These are phyloP conservation scores for Sacculina carcini DNA, from an alignment of 2,888 invertebrate species.

Conservation along the genomic window DNA sequence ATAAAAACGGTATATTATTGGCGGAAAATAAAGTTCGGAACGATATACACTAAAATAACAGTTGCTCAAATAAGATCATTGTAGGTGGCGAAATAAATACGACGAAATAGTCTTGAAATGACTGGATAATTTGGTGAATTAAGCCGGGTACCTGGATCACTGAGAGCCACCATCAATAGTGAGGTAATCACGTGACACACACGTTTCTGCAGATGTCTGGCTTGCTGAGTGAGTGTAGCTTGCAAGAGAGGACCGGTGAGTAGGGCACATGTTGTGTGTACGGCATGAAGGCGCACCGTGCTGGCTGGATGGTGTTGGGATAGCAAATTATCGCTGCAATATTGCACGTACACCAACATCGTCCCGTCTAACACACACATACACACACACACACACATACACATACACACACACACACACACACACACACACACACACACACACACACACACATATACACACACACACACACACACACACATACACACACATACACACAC, in stretches of 20 bases:
- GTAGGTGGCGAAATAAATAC: no score
- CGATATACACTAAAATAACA: no score
- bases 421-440: not conserved
- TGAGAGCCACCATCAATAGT: constrained; percentile 71
- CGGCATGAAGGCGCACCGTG: constrained; percentile 78
- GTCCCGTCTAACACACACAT: constrained; percentile 74
- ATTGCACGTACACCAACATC: constrained; percentile 63
- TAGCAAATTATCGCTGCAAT: constrained; percentile 74
- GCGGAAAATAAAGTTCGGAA: no score
- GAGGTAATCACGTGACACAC: constrained; percentile 62
- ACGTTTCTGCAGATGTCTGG: constrained; percentile 3
- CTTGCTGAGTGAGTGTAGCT: constrained; percentile 18
- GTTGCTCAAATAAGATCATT: no score
- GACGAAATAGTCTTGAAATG: no score
- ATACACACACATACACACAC: not conserved
- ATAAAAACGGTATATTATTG: no score
- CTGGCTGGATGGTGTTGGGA: constrained; percentile 76
- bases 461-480: not conserved
- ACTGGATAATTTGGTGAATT: no score
- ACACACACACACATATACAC: not conserved
- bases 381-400: no score
- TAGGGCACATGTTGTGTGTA: constrained; percentile 70
- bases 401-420: no score
- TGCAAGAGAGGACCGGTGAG: constrained; percentile 48
- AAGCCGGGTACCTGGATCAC: constrained; percentile 38